Evolutionary conservation across 2,797 vertebrate genomes (phyloP), one percentile per base, ranked within the genome.

Genomic region (Hylomyscus alleni): DNA sequence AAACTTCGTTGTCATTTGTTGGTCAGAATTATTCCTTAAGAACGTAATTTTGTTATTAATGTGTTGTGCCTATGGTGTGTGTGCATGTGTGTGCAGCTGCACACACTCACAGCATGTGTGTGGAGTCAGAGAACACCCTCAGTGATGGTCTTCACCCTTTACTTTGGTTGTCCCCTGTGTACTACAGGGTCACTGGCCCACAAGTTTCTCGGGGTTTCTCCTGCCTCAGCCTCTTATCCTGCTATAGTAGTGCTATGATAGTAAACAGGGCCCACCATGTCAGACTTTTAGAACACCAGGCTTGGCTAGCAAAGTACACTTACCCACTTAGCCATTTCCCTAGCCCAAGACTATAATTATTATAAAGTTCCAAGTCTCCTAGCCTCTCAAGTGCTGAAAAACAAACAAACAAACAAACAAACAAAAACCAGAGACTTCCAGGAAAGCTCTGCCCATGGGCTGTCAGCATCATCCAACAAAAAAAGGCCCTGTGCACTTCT

Each of bases 1-100:
- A 34, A 96, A 92, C 15, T 97, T 88, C 93, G 84, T 94, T 82
- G 54, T 69, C 75, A 80, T 29, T 96, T 92, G 67, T 62, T 76
- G 81, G 54, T 91, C 95, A 83, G 90, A 94, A 93, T 91, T 34
- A 31, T 20, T 91, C 52, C 75, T 65, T 80, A 88, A n/a, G 72
- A 50, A 40, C 9, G 22, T 82, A 60, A 89, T 20, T 65, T 47
- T 47, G 47, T 47, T 65, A 34, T 47, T 47, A 65, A 26, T 19
- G 40, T 47, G 31, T 47, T 84, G 44, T n/a, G 15, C 67, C 9
- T 72, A 17, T 72, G 34, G 34, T 72, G 15, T 62, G 37, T 82
- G 58, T 84, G 58, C 2, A 26, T 19, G 14, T 84, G 40, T 20
- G 82, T 65, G 9, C 4, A 1, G 9, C 9, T 47, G 17, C 19